Percentiles rank a stretch among this genome's conserved stretches.
phyloP scores from a whole-genome alignment of 2,797 vertebrate genomes.

The Spinibarbus caldwelli region DNA sequence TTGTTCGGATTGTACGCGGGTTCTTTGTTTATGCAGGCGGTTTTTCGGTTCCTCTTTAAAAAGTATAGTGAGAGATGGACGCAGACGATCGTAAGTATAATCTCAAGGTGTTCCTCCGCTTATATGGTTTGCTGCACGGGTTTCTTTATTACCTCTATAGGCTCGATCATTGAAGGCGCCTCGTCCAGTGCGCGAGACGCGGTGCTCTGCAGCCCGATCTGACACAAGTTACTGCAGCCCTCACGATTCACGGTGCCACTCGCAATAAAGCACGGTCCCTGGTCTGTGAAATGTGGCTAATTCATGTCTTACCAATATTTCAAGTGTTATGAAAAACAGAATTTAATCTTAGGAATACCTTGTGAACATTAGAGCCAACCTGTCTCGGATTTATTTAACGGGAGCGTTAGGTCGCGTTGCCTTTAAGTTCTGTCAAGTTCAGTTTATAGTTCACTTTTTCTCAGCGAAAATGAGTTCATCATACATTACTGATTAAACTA shows the following conservation, averaged over 20 bases:
- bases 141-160: slow-evolving; percentile 9
- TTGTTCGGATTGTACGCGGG: slow-evolving; percentile 60
- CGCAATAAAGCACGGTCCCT: background rate
- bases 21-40: slow-evolving; percentile 64
- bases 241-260: too few species aligned
- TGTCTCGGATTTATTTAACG: slow-evolving; percentile 18
- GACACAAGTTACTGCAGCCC: too few species aligned
- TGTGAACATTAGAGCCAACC: background rate
- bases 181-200: slow-evolving; percentile 26
- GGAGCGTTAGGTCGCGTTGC: slow-evolving; percentile 24
- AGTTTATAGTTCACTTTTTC: slow-evolving; percentile 15
- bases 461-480: slow-evolving; percentile 11
- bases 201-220: slow-evolving; percentile 37
- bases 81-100: background rate
- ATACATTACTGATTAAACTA: background rate
- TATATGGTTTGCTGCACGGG: slow-evolving; percentile 9
- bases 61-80: slow-evolving; percentile 46
- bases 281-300: background rate
- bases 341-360: background rate
- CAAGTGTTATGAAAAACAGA: background rate
- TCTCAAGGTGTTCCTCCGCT: background rate
- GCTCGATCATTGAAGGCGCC: background rate
- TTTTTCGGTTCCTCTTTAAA: slow-evolving; percentile 59
- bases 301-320: background rate
- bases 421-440: slow-evolving; percentile 35